Conservation (phyloP, 2,888 invertebrate species). For the Acrobasis repandana region DNA sequence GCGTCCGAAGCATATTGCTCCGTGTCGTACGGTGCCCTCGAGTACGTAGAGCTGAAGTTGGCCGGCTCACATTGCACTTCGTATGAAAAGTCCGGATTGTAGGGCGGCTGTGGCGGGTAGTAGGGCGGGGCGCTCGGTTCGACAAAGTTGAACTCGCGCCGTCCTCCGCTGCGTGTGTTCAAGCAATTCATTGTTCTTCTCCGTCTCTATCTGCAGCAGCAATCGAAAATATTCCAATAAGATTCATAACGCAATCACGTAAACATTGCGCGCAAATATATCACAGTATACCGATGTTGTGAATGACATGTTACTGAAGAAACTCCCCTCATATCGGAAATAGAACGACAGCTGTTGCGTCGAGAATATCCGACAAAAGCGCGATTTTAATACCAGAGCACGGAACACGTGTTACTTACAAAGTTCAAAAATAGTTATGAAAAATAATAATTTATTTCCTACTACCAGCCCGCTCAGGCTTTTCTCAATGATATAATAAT, state of each 20-base stretch:
- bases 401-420: constrained; percentile 47
- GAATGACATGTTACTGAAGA: constrained; percentile 42
- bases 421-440: constrained; percentile 35
- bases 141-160: constrained; percentile 48
- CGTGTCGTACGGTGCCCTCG: constrained; percentile 47
- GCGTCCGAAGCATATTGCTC: constrained; percentile 45
- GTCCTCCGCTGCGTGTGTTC: constrained; percentile 50
- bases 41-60: constrained; percentile 34
- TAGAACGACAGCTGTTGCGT: constrained; percentile 74
- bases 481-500: no score
- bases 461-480: no score
- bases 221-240: constrained; percentile 17
- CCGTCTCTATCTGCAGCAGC: constrained; percentile 32
- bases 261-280: constrained; percentile 31
- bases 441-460: neutral
- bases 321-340: constrained; percentile 68
- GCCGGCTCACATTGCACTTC: constrained; percentile 45
- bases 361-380: constrained; percentile 62
- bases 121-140: constrained; percentile 59
- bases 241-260: constrained; percentile 9
- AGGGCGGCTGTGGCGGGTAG: constrained; percentile 68
- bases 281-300: constrained; percentile 30
- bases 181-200: constrained; percentile 66
- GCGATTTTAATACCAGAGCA: constrained; percentile 54
- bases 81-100: constrained; percentile 65